Evolutionary conservation across 2,113 vertebrate species (phyloP).

Genomic region (Rhombomys opimus): DNA sequence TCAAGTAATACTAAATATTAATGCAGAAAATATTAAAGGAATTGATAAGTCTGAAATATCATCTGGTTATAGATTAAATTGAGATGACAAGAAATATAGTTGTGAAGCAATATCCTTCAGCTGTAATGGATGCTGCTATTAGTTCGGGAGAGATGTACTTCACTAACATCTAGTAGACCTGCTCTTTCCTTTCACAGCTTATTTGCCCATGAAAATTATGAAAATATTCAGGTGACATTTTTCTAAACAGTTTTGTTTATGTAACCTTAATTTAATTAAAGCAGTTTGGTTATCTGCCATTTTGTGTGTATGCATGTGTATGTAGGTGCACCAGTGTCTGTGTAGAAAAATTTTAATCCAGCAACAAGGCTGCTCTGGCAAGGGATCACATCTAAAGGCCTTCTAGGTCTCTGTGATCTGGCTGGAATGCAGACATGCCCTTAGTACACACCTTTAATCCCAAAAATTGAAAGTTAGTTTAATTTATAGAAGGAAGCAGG

Average conservation of each 20-base stretch:
- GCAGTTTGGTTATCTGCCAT: background rate
- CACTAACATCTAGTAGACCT: background rate
- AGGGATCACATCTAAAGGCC: too few relatives aligned
- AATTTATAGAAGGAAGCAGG: too few relatives aligned
- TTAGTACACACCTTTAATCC: too few relatives aligned
- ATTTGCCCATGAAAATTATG: slow-evolving; percentile 8
- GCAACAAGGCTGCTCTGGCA: too few relatives aligned
- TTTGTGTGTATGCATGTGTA: background rate
- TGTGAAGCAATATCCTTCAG: slow-evolving; percentile 8
- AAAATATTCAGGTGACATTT: background rate
- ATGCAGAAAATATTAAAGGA: background rate
- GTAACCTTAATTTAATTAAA: slow-evolving; percentile 2
- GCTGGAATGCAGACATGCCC: too few relatives aligned
- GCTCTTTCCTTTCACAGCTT: slow-evolving; percentile 8
- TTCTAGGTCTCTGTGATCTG: too few relatives aligned
- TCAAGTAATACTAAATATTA: slow-evolving; percentile 28
- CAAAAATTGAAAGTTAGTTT: too few relatives aligned
- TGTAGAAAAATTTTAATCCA: too few relatives aligned
- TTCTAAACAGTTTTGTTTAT: slow-evolving; percentile 2
- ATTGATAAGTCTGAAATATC: background rate
- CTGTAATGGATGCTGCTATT: background rate
- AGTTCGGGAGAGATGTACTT: background rate
- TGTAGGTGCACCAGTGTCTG: background rate
- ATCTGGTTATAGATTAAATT: background rate
- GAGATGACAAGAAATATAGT: slow-evolving; percentile 14